Conservation (phyloP, 2,113 vertebrate genomes). For the cat (Felis catus) region F.catus_Fca126_mat1.0 CM031418.1:128717501-128718000, state of each 20-base stretch:
- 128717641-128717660: conserved; percentile 80
- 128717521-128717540: conserved; percentile 66
- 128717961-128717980: no score
- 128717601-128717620: conserved; percentile 75
- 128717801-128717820: no score
- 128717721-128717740: neutral
- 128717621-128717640: conserved; percentile 78
- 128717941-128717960: no score
- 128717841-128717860: no score
- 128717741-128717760: conserved; percentile 18
- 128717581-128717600: conserved; percentile 82
- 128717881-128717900: no score
- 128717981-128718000: neutral
- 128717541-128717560: conserved; percentile 81
- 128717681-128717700: conserved; percentile 55
- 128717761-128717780: neutral
- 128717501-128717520: conserved; percentile 76
- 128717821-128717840: no score
- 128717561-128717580: conserved; percentile 68
- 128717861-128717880: no score
- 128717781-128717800: no score
- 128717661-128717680: conserved; percentile 72
- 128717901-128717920: no score
- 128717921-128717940: no score
- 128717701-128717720: conserved; percentile 54